Conservation (phyloP, 1,140 invertebrate species). For the Hestina assimilis region DNA sequence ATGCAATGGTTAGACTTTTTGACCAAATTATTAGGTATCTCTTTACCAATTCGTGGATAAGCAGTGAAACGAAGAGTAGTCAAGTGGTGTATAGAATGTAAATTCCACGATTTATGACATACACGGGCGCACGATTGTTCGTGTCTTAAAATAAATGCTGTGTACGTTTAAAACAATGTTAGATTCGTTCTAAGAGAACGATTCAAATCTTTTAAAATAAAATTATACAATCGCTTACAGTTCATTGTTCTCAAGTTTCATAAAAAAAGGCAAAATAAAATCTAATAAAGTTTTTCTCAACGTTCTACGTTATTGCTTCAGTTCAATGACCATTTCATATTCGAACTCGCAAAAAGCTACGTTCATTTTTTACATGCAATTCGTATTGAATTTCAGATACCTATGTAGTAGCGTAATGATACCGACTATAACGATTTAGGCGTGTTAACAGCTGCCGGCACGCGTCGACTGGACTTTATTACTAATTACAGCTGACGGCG, state of each 20-base stretch:
- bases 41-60: neutral
- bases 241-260: no score
- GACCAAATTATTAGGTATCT: neutral
- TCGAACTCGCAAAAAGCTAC: neutral
- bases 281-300: no score
- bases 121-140: constrained; percentile 14
- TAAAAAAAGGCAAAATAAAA: no score
- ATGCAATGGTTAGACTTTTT: neutral
- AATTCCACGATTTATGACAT: constrained; percentile 20
- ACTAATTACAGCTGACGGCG: constrained; percentile 22
- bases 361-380: neutral
- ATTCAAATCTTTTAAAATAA: no score
- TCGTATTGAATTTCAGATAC: neutral
- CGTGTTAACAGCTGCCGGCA: constrained; percentile 42
- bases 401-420: constrained; percentile 8
- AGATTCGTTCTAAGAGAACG: no score
- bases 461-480: constrained; percentile 30
- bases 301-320: neutral
- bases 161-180: neutral
- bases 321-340: constrained; percentile 4
- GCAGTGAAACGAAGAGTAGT: neutral
- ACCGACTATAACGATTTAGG: neutral
- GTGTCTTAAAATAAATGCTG: constrained; percentile 5
- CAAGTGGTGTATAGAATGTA: neutral
- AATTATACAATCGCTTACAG: no score